These are phyloP conservation scores for Tachina lurida DNA, from an alignment of 2,888 invertebrate species.

Conservation along the genomic window DNA sequence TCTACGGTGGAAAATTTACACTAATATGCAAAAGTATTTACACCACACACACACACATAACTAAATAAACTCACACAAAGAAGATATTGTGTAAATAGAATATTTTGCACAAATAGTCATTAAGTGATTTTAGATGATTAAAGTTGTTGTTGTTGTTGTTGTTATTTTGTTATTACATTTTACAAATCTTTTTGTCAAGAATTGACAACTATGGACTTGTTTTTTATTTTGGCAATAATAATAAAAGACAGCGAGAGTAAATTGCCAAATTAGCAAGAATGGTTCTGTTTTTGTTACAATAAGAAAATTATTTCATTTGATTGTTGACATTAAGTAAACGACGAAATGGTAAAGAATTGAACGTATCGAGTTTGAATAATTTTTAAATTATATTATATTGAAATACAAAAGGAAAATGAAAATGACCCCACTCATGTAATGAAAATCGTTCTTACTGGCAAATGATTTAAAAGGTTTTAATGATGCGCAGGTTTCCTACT, in stretches of 20 bases:
- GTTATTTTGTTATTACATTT: not conserved
- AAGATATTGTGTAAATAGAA: slow-evolving; percentile 48
- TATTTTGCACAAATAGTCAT: slow-evolving; percentile 60
- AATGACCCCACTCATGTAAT: no score
- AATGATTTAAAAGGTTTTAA: no score
- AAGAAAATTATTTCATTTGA: not conserved
- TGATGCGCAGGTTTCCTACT: no score
- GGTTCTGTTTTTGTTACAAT: not conserved
- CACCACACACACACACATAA: no score
- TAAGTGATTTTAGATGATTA: slow-evolving; percentile 50
- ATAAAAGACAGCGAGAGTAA: not conserved
- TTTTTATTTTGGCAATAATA: slow-evolving; percentile 1
- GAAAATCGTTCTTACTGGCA: no score
- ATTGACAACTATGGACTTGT: slow-evolving; percentile 20
- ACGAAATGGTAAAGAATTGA: not conserved
- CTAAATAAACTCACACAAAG: not conserved
- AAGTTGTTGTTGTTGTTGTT: not conserved
- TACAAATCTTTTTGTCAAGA: slow-evolving; percentile 8
- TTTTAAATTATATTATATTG: no score
- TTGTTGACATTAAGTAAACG: slow-evolving; percentile 6
- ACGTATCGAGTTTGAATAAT: not conserved
- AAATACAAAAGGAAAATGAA: no score
- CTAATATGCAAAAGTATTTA: no score
- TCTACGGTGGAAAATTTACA: not conserved
- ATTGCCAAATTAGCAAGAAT: not conserved